Conservation (phyloP, 2,113 vertebrate genomes). For the Hystrix brachyura region DNA sequence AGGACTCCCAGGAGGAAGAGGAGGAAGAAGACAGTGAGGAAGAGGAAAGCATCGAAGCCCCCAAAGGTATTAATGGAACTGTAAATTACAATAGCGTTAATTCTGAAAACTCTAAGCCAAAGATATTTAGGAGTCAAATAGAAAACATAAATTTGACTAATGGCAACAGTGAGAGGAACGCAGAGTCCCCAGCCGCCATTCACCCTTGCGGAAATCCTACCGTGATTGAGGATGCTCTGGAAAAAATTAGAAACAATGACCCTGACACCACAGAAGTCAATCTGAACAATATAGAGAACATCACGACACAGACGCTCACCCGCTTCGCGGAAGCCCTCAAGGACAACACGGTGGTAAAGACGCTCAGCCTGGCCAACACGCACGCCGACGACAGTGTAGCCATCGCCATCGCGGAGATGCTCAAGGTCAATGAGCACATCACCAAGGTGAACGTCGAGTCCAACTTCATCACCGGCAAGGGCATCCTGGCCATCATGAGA, state of each 20-base stretch:
- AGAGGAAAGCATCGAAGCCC: conserved; percentile 77
- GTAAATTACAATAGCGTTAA: conserved; percentile 4
- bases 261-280: conserved; percentile 94
- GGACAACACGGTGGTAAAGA: conserved; percentile 92
- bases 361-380: conserved; percentile 96
- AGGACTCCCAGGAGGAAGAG: conserved; percentile 71
- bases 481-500: conserved; percentile 94
- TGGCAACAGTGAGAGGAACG: conserved; percentile 85
- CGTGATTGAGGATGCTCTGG: conserved; percentile 95
- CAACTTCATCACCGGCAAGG: conserved; percentile 97
- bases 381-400: conserved; percentile 94
- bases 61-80: conserved; percentile 73
- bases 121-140: conserved; percentile 82
- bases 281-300: conserved; percentile 98
- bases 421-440: conserved; percentile 93
- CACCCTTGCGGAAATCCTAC: conserved; percentile 94
- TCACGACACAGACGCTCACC: conserved; percentile 93
- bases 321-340: conserved; percentile 94
- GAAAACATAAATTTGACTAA: conserved; percentile 84
- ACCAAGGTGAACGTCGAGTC: conserved; percentile 96
- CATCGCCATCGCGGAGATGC: conserved; percentile 93
- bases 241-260: conserved; percentile 92
- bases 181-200: conserved; percentile 85
- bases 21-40: conserved; percentile 85
- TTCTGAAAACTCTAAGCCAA: conserved; percentile 77